Base-by-base conservation (phyloP, 2,888 invertebrate genomes). In the Pristionchus arcanus region DNA sequence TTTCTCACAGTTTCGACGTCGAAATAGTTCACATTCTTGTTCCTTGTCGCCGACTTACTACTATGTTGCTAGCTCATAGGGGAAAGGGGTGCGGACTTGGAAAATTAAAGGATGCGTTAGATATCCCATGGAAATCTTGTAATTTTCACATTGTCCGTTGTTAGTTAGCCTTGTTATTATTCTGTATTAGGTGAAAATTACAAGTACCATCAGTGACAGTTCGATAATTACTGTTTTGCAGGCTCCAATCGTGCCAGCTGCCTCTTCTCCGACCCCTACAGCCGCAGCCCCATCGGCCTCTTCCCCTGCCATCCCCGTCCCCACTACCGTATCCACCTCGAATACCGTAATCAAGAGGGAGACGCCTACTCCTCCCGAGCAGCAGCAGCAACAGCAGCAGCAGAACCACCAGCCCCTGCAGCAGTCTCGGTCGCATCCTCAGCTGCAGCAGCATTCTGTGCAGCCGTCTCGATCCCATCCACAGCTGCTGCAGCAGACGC, bases 391-490 rank as follows among this genome's bases (percentile, higher is more conserved):
- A 13, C 71, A 89, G 4, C 85, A 59, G 21, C 63, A 15, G 49
- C 91, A 86, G n/a, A 83, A 28, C 19, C 53, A 55, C 25, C 89
- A 90, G 28, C 83, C 42, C n/a, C 90, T 89, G 49, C 90, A 89
- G 77, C 89, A 88, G 53, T 77, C 71, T 63, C 71, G 77, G 42
- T 84, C 63, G 16, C 89, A 90, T 21, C 59, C 34, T 25, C 74
- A 42, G 37, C 77, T 28, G 28, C 86, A 59, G 21, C 71, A 42
- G 49, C 89, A 90, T 13, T 37, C 63, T 53, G 55, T 31, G 19
- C 85, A 68, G 11, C 89, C 84, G 11, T 34, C 55, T 34, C 90
- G 81, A 89, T 59, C n/a, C 25, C 74, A 42, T 28, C 77, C n/a
- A 21, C 86, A 86, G 53, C 84, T 71, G 11, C 71, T 59, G 11